Evolutionary conservation across 1,140 invertebrate genomes (phyloP).

Genomic region (Aphelenchoides fujianensis): DNA sequence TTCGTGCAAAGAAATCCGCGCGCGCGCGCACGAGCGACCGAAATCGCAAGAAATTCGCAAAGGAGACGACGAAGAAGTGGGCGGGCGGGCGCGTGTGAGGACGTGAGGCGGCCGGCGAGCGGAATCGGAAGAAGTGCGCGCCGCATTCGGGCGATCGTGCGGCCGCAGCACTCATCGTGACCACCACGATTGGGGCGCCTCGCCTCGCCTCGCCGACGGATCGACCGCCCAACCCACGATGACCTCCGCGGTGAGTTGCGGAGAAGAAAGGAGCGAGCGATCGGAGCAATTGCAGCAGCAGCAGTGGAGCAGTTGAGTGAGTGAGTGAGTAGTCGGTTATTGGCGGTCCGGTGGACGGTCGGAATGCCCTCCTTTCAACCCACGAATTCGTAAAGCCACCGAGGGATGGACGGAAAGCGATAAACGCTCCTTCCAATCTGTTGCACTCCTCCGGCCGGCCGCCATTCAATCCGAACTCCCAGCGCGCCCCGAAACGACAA

Average conservation of each 20-base stretch:
- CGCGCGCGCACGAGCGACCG: no score
- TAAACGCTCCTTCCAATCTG: not conserved
- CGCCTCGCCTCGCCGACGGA: not conserved
- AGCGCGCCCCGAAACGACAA: not conserved
- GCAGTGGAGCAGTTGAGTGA: not conserved
- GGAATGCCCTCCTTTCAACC: no score
- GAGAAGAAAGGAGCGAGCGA: no score
- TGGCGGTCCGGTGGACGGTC: no score
- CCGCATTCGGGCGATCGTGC: no score
- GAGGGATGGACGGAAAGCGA: no score
- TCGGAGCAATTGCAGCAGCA: not conserved
- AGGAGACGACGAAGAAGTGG: no score
- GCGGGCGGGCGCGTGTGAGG: not conserved
- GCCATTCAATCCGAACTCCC: conserved; percentile 1
- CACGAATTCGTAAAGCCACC: no score
- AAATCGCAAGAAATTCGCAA: conserved; percentile 1
- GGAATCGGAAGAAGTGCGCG: conserved; percentile 1
- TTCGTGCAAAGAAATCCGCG: not conserved
- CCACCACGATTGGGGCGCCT: not conserved
- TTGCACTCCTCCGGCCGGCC: not conserved
- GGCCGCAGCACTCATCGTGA: conserved; percentile 4
- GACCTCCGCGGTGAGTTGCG: no score
- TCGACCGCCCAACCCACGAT: no score
- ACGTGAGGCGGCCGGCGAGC: not conserved
- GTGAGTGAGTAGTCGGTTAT: not conserved